Evolutionary conservation across 2,888 invertebrate genomes (phyloP).

Genomic region (Palloptera scutellata): DNA sequence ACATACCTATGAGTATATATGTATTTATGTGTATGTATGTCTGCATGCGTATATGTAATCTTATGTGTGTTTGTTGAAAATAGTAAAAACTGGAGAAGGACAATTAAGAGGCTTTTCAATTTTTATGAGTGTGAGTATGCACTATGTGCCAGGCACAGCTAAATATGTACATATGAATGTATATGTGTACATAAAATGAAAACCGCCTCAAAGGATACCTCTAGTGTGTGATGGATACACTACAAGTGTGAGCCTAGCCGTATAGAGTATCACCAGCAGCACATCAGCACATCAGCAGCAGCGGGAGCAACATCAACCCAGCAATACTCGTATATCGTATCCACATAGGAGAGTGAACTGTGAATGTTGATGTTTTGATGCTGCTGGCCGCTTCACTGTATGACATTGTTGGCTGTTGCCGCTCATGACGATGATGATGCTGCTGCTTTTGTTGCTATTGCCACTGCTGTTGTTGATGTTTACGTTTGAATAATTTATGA

Average conservation of each 20-base stretch:
- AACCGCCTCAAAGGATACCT: too few relatives aligned
- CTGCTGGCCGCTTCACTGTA: conserved; percentile 30
- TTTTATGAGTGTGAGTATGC: background rate
- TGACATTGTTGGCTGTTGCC: conserved; percentile 17
- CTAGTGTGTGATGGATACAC: background rate
- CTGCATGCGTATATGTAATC: background rate
- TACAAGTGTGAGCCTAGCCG: background rate
- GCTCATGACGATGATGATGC: conserved; percentile 10
- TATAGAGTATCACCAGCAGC: background rate
- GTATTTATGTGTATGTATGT: conserved; percentile 1
- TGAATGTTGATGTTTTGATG: background rate
- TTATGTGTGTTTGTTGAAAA: conserved; percentile 1
- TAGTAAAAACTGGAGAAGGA: conserved; percentile 4
- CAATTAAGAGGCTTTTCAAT: conserved; percentile 6
- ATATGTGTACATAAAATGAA: background rate
- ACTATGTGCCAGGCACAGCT: background rate
- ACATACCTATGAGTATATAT: background rate
- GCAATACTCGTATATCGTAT: background rate
- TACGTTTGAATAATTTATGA: conserved; percentile 62
- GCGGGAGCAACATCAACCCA: background rate
- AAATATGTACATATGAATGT: background rate
- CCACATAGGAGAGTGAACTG: background rate
- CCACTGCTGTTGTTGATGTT: conserved; percentile 55
- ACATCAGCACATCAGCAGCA: background rate
- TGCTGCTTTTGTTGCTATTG: conserved; percentile 20